Conservation (phyloP, 1,140 invertebrate genomes). For the Campoletis sonorensis region DNA sequence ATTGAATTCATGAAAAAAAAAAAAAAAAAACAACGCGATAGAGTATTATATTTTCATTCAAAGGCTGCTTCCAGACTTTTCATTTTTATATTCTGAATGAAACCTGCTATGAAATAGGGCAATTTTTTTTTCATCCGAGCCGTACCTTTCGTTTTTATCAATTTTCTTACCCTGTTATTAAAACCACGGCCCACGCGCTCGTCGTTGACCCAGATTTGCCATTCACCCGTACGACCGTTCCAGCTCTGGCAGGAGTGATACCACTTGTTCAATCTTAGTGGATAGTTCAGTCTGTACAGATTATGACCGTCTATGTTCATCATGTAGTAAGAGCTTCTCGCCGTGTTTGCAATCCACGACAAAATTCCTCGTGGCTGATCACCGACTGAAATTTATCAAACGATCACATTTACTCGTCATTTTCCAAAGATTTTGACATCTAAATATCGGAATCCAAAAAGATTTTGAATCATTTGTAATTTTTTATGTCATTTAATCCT, state of each 20-base stretch:
- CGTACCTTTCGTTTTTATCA: background rate
- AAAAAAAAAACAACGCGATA: no score
- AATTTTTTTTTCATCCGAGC: no score
- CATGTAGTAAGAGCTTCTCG: conserved; percentile 87
- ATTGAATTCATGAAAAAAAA: no score
- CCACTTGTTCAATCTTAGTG: conserved; percentile 86
- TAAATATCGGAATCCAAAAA: no score
- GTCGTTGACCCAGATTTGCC: conserved; percentile 91
- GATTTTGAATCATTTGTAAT: no score
- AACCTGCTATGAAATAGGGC: no score
- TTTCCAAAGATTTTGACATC: background rate
- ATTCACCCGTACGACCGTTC: conserved; percentile 90
- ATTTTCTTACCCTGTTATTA: conserved; percentile 86
- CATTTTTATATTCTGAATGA: no score
- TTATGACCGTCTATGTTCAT: conserved; percentile 88
- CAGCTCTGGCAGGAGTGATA: conserved; percentile 91
- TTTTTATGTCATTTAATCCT: no score
- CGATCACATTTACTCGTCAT: background rate
- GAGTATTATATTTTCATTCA: no score
- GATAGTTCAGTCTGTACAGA: conserved; percentile 89
- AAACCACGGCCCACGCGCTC: conserved; percentile 89
- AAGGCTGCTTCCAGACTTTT: no score
- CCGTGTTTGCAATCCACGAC: conserved; percentile 86
- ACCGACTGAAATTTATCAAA: conserved; percentile 77
- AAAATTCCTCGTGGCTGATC: conserved; percentile 84